Evolutionary conservation across 2,113 vertebrate genomes (phyloP).

Genomic region (Leptobrachium ailaonicum): DNA sequence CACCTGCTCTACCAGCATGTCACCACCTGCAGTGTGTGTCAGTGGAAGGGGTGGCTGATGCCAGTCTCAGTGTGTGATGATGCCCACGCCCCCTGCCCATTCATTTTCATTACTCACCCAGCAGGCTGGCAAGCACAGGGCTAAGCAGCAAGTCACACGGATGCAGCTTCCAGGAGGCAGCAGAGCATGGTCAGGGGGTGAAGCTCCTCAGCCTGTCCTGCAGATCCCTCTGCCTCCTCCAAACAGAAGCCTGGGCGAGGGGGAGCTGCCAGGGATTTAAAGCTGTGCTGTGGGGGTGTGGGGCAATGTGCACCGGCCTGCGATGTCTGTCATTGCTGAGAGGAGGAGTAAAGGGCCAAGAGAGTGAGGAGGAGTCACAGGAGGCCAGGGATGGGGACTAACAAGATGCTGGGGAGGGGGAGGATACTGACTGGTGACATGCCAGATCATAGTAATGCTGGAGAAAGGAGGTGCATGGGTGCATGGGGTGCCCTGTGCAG

Average conservation of each 20-base stretch:
- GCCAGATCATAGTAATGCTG: neutral
- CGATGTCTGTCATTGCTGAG: constrained; percentile 9
- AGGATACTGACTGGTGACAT: neutral
- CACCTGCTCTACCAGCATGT: neutral
- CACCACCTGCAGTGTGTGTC: neutral
- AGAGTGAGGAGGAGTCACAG: constrained; percentile 2
- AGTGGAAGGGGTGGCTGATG: neutral
- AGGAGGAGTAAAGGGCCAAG: neutral
- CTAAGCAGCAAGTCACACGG: neutral
- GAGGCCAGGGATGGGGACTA: neutral
- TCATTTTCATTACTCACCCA: constrained; percentile 9
- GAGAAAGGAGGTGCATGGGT: too few relatives aligned
- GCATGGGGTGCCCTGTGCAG: too few relatives aligned
- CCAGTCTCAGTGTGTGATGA: neutral
- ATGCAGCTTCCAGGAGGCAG: neutral
- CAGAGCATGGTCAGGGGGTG: neutral
- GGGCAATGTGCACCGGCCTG: neutral
- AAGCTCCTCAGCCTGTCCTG: neutral
- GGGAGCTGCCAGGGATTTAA: constrained; percentile 22
- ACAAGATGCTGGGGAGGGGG: neutral
- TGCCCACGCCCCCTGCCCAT: constrained; percentile 13
- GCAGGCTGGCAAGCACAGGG: neutral
- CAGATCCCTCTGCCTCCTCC: neutral
- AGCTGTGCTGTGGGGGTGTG: constrained; percentile 19
- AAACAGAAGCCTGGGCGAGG: neutral